A percentile compares a stretch with the other conserved stretches of the same genome.
These are phyloP conservation scores for Lagopus leucura DNA, from an alignment of 2,113 vertebrate species.

Conservation along the genomic window DNA sequence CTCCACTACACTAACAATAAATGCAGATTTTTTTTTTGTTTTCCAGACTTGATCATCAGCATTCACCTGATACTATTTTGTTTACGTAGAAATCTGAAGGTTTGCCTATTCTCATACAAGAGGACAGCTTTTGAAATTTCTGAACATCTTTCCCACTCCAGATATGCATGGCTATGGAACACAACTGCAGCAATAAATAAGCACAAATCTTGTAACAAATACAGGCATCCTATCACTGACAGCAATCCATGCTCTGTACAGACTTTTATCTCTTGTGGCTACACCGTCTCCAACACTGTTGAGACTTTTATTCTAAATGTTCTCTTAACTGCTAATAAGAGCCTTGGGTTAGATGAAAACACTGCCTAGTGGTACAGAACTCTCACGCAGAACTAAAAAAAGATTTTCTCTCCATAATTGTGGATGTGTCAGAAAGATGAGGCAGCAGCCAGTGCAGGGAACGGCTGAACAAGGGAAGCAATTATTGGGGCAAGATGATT, in stretches of 20 bases:
- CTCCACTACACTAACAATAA: not conserved
- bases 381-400: not conserved
- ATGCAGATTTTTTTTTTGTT: not conserved
- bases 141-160: not conserved
- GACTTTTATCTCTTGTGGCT: not conserved
- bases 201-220: not conserved
- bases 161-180: not conserved
- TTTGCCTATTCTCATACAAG: not conserved
- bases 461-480: not conserved
- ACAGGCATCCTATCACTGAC: not conserved
- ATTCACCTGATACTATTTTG: not conserved
- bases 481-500: not conserved
- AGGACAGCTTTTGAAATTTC: not conserved
- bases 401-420: not conserved
- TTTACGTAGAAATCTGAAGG: not conserved
- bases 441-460: not conserved
- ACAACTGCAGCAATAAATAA: not conserved
- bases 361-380: not conserved
- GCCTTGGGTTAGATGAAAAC: not conserved
- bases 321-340: not conserved
- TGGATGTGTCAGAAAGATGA: not conserved
- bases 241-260: not conserved
- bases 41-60: not conserved
- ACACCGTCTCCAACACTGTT: not conserved
- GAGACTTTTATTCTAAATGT: not conserved